Base-by-base conservation (phyloP, 2,888 invertebrate species). In the Hoplodrina blanda region DNA sequence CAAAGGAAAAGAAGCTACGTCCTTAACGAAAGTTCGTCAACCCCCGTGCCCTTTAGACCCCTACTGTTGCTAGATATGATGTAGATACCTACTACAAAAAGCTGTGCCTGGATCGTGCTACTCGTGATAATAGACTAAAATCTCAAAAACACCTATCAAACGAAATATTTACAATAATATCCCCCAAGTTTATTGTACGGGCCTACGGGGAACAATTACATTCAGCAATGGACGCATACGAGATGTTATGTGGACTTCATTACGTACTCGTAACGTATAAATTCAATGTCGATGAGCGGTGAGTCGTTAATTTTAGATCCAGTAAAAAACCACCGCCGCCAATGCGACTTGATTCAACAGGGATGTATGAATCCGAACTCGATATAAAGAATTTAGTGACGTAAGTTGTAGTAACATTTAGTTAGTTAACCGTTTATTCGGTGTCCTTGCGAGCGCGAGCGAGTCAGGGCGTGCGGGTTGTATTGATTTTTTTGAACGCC, bases 401-500 rank as follows among this genome's bases (percentile, higher is more conserved):
- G 83, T 81, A 84, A 83, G 84, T 84, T 87, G 85, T 85, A 81
- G 84, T 84, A 83, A 84, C 83, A 84, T 87, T 89, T 83, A 83
- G 82, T 84, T 84, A 86, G 84, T 86, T 86, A 86, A 85, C 85
- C 83, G 78, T 88, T 88, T 85, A 83, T 85, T 86, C 83, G 80
- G 82, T 89, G 92, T 90, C 90, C 91, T 91, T 91, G 91, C 82
- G 83, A 85, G 82, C 87, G 86, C 89, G 87, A 87, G 85, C 88
- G 85, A 88, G 86, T 85, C 87, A 82, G 84, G 89, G 83, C 88
- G 85, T 88, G 91, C 87, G 88, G 87, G 84, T 89, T 87, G 90
- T 93, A 94, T 94, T 92, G 93, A 93, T 94, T 94, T 92, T 91
- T 93, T 91, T 89, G 86, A 85, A 91, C 87, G 90, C 83, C 88